phyloP scores from a whole-genome alignment of 2,888 invertebrate species.

The Melolontha melolontha region DNA sequence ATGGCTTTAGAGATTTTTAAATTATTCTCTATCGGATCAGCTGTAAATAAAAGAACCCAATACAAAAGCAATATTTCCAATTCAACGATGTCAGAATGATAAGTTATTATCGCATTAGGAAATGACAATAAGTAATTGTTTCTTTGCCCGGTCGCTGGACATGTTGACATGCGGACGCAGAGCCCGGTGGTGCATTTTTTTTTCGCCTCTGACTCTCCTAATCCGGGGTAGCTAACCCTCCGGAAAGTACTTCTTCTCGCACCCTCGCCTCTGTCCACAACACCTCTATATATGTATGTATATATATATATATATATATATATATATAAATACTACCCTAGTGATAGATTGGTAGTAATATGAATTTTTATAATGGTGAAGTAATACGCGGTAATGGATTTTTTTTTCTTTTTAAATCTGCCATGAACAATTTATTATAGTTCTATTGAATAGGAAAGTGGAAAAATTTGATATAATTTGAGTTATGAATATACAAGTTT shows the following conservation, averaged over 20 bases:
- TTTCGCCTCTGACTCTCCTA: conserved; percentile 31
- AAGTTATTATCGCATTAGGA: conserved; percentile 48
- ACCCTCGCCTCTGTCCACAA: conserved; percentile 28
- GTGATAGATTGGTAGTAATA: conserved; percentile 36
- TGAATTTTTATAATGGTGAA: conserved; percentile 35
- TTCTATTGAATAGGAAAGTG: neutral
- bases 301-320: too few relatives aligned
- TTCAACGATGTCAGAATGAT: conserved; percentile 47
- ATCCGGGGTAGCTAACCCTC: conserved; percentile 32
- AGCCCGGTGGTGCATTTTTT: conserved; percentile 44
- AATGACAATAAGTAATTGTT: conserved; percentile 51
- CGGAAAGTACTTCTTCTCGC: conserved; percentile 23
- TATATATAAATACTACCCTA: conserved; percentile 24
- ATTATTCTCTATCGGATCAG: too few relatives aligned
- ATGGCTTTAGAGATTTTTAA: too few relatives aligned
- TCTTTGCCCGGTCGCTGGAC: conserved; percentile 43
- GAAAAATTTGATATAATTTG: too few relatives aligned
- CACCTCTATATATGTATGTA: too few relatives aligned
- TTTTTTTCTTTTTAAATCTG: conserved; percentile 11
- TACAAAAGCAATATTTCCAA: conserved; percentile 37
- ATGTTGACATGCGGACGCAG: conserved; percentile 48
- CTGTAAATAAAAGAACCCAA: neutral
- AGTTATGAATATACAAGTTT: too few relatives aligned
- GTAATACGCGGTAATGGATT: conserved; percentile 4
- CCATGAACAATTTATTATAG: conserved; percentile 12